Conservation (phyloP, 2,888 invertebrate species). For the Odontocerum albicorne region DNA sequence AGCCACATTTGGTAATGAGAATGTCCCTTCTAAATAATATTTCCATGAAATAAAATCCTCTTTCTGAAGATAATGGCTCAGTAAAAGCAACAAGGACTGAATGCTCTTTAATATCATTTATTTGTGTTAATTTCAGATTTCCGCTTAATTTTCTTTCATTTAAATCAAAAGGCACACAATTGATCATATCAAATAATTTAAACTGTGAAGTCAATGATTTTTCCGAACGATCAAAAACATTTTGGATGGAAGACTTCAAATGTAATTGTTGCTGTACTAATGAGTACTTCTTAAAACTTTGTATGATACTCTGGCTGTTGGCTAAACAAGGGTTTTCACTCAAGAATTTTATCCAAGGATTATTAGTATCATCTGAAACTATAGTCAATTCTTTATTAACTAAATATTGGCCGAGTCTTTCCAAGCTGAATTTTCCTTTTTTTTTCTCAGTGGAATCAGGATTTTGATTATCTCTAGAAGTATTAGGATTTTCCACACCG, state of each 20-base stretch:
- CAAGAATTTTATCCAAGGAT: constrained; percentile 78
- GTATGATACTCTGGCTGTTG: constrained; percentile 72
- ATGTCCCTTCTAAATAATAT: constrained; percentile 50
- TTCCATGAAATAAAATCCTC: constrained; percentile 56
- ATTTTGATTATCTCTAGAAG: constrained; percentile 39
- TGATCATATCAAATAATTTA: constrained; percentile 55
- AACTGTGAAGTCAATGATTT: constrained; percentile 66
- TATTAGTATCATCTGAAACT: constrained; percentile 68
- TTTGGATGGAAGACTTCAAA: constrained; percentile 65
- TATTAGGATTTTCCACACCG: constrained; percentile 40
- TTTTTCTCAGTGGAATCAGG: constrained; percentile 43
- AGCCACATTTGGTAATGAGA: constrained; percentile 52
- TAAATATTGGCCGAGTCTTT: constrained; percentile 89
- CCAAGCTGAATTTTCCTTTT: constrained; percentile 74
- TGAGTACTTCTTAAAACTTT: constrained; percentile 74
- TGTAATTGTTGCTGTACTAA: constrained; percentile 78
- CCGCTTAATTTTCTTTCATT: constrained; percentile 41
- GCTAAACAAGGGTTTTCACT: constrained; percentile 72
- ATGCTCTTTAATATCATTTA: constrained; percentile 52
- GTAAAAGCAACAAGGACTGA: constrained; percentile 57
- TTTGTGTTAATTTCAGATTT: constrained; percentile 52
- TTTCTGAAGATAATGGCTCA: constrained; percentile 46
- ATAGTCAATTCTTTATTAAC: constrained; percentile 73
- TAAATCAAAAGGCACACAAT: constrained; percentile 49
- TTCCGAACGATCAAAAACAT: constrained; percentile 68